Evolutionary conservation across 2,113 vertebrate species (phyloP), one percentile per base, ranked within the genome.

Genomic region (Seriola quinqueradiata): DNA sequence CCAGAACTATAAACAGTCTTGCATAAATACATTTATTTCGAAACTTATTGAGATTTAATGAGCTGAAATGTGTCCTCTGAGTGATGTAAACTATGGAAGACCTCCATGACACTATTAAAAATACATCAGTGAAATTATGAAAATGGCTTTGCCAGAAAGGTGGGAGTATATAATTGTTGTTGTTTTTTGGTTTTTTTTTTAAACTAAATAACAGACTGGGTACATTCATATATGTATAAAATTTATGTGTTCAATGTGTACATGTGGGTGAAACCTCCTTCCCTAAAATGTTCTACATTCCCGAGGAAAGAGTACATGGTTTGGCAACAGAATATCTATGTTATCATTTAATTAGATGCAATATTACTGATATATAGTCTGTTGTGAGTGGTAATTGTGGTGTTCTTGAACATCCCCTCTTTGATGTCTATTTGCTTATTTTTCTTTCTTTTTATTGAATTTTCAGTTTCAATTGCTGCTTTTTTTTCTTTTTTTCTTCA

Each of bases 1-100:
- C 42, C 63, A 44, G 55, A 69, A 61, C 65, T 74, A 36, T 74
- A 59, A 70, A 58, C 36, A 55, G 17, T 54, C 21, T 64, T 69
- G 55, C 28, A 34, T 55, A 17, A 61, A 61, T 57, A 14, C 3
- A 72, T 46, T 59, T 70, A 17, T 73, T 79, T 58, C 38, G 40
- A 70, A 59, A 40, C 28, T 2, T 70, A 77, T n/a, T 79, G 3
- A 38, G 66, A 2, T 57, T 81, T 19, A 48, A 57, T 66, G 14
- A 70, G 63, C 54, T 69, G 34, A 60, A 70, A 50, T 48, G 0
- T 54, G 34, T 54, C 8, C 32, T 70, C 25, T 77, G 21, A 61
- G 38, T 77, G 36, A 73, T n/a, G 19, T 40, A 75, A 57, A 40
- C 40, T 64, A n/a, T 17, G 44, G 10, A 50, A 21, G 5, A 48